phyloP scores from a whole-genome alignment of 2,888 invertebrate species.

The Hipparchia sbordonii region DNA sequence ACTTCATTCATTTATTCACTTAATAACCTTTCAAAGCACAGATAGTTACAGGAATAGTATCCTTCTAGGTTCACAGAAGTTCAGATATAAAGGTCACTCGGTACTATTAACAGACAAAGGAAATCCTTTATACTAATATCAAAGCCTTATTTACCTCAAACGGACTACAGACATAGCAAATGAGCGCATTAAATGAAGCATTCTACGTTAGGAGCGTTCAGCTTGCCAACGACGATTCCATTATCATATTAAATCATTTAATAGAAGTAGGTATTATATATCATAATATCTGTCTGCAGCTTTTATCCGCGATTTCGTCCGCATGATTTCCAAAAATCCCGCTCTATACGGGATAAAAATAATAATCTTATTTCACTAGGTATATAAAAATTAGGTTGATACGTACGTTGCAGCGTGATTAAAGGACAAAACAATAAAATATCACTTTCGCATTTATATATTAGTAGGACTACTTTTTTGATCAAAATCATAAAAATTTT shows the following conservation, averaged over 20 bases:
- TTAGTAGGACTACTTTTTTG: too few species aligned
- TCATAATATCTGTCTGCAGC: too few species aligned
- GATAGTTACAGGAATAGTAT: constrained; percentile 8
- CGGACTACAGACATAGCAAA: constrained; percentile 21
- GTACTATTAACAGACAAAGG: constrained; percentile 18
- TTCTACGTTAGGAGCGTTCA: constrained; percentile 16
- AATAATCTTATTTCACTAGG: too few species aligned
- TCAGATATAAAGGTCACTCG: constrained; percentile 13
- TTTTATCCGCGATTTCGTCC: too few species aligned
- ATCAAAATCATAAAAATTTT: too few species aligned
- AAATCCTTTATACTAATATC: constrained; percentile 16
- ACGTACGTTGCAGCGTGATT: too few species aligned
- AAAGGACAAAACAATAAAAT: too few species aligned
- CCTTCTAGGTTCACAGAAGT: constrained; percentile 14
- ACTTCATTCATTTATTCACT: too few species aligned
- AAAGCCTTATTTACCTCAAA: constrained; percentile 22
- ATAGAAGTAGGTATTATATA: neutral
- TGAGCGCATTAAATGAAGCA: constrained; percentile 26
- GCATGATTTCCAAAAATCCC: too few species aligned
- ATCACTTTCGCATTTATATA: too few species aligned
- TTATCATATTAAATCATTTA: constrained; percentile 23
- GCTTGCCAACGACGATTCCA: constrained; percentile 19
- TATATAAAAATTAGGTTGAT: too few species aligned
- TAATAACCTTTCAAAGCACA: neutral
- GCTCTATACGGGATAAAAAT: too few species aligned